These are phyloP conservation scores for Drosophila colorata DNA, from an alignment of 2,888 invertebrate genomes.

Conservation along the genomic window DNA sequence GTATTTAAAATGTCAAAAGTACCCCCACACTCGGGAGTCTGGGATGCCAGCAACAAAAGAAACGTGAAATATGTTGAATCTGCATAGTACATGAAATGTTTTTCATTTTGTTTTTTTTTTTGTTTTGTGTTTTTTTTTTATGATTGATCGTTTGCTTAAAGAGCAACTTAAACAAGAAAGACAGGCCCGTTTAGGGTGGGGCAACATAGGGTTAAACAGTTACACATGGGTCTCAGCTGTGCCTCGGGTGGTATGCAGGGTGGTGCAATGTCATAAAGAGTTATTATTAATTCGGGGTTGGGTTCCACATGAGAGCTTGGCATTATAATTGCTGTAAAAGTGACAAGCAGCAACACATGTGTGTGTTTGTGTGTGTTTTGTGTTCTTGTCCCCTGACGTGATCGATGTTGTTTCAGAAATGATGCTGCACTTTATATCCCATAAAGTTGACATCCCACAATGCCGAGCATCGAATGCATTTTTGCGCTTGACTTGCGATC, in stretches of 20 bases:
- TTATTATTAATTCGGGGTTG: conserved; percentile 60
- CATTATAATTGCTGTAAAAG: conserved; percentile 62
- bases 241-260: conserved; percentile 22
- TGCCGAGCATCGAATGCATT: conserved; percentile 40
- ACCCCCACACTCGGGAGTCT: conserved; percentile 37
- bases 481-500: conserved; percentile 58
- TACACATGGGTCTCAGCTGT: conserved; percentile 59
- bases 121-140: conserved; percentile 19
- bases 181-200: conserved; percentile 37
- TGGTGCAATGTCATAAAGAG: conserved; percentile 50
- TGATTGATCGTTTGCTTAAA: conserved; percentile 72
- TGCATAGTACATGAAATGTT: conserved; percentile 50
- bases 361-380: conserved; percentile 10
- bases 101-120: conserved; percentile 4
- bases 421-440: conserved; percentile 63
- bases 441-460: conserved; percentile 38
- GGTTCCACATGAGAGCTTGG: conserved; percentile 45
- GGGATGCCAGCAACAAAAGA: conserved; percentile 7
- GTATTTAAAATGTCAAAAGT: conserved; percentile 65
- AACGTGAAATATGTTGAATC: conserved; percentile 43
- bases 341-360: conserved; percentile 51
- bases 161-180: conserved; percentile 52
- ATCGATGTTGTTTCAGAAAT: conserved; percentile 64
- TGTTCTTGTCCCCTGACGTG: conserved; percentile 38
- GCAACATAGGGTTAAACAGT: conserved; percentile 64